Evolutionary conservation across 92 coral and sea anemone species (phyloP), one percentile per base, ranked within the genome.

Genomic region (Metridium senile): DNA sequence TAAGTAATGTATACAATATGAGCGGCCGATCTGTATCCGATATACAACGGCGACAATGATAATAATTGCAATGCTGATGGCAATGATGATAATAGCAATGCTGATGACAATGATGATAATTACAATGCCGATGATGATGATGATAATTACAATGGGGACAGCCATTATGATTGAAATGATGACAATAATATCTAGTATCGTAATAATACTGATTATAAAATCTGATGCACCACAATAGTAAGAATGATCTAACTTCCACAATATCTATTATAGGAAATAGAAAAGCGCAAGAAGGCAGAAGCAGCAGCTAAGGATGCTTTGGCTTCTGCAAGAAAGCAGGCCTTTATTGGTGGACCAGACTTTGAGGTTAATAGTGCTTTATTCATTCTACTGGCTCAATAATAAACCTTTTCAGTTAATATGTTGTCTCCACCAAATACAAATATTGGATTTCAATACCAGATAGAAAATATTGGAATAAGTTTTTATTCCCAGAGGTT

Each of bases 291-390:
- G 77, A 94, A 82, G 62, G 92, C 97, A 31, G 98, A 94, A 26
- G 93, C 81, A 20, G 86, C 93, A 16, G 79, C 74, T 19, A 94
- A 89, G 71, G 82, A 90, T 68, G 89, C 97, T 39, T 70, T 86
- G 67, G 74, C 87, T 11, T 71, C 77, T 66, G 98, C 98, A 20
- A 94, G 88, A 76, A 94, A 94, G 72, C 93, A 92, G 58, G 97
- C 98, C 23, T 94, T 94, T 53, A 90, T 94, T 82, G 97, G 98
- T 74, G 98, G 98, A 68, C 98, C 98, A 49, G 98, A 94, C 71
- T 94, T 94, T 85, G 98, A 92, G 98, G 98, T 94, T 75, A n/a
- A n/a, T n/a, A 63, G 57, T 31, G 71, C 19, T 22, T 65, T 9
- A 32, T 65, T 25, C 65, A 1, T 8, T 26, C 9, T 2, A 20